These are phyloP conservation scores for Bubo blakistoni DNA, from an alignment of 2,113 vertebrate species.

Conservation along the genomic window DNA sequence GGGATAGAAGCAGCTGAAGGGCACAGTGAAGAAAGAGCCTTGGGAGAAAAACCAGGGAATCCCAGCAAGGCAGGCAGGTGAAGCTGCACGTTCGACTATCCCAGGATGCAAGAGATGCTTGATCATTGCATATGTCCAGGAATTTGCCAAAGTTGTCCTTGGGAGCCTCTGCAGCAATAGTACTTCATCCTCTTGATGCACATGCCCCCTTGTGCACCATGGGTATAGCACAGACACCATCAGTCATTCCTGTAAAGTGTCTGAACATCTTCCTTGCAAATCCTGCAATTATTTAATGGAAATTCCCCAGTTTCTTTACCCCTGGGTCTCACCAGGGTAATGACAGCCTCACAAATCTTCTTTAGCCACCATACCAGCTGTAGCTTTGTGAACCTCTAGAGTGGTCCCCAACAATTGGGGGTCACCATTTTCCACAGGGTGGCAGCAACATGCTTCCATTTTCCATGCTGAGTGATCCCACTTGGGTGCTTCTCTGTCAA, in stretches of 20 bases:
- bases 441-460: constrained; percentile 28
- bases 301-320: not conserved
- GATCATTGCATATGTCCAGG: not conserved
- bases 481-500: not conserved
- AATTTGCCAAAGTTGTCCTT: not conserved
- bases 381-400: not conserved
- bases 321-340: not conserved
- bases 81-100: not conserved
- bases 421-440: constrained; percentile 31
- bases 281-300: not conserved
- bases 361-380: not conserved
- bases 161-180: not conserved
- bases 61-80: not conserved
- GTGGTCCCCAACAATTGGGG: not conserved
- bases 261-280: not conserved
- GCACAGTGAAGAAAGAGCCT: not conserved
- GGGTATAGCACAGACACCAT: not conserved
- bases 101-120: not conserved
- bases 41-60: not conserved
- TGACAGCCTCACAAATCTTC: not conserved
- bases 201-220: not conserved
- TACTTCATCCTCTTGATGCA: not conserved
- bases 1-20: not conserved
- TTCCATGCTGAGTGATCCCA: not conserved
- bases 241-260: not conserved